phyloP scores from a whole-genome alignment of 2,113 vertebrate genomes.

The Hippocampus comes region DNA sequence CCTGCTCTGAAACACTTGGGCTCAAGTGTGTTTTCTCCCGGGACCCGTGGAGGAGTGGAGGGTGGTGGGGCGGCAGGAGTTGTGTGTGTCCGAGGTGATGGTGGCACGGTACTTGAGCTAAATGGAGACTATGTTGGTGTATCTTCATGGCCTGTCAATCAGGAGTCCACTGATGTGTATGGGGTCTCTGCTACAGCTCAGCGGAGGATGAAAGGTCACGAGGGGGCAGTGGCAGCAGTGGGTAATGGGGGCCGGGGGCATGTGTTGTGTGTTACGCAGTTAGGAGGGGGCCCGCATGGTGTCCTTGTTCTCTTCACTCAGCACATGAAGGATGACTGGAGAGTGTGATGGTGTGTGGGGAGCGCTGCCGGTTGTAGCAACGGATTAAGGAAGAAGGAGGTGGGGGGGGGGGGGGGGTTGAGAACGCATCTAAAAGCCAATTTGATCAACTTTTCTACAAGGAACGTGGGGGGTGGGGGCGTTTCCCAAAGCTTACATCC shows the following conservation, averaged over 20 bases:
- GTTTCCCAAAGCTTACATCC: neutral
- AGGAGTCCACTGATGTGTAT: constrained; percentile 61
- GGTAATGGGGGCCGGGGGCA: constrained; percentile 54
- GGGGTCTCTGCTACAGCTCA: constrained; percentile 63
- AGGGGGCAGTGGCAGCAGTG: constrained; percentile 52
- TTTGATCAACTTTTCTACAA: neutral
- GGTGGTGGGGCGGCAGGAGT: constrained; percentile 32
- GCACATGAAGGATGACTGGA: constrained; percentile 58
- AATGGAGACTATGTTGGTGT: constrained; percentile 74
- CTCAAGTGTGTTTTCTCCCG: constrained; percentile 98
- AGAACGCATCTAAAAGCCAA: constrained; percentile 8
- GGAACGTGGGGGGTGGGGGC: neutral
- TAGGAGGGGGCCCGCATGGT: constrained; percentile 49
- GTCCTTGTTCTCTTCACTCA: constrained; percentile 74
- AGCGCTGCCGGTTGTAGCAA: constrained; percentile 29
- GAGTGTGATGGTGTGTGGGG: constrained; percentile 50
- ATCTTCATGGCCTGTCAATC: constrained; percentile 77
- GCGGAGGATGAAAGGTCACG: constrained; percentile 63
- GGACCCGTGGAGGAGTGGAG: constrained; percentile 68
- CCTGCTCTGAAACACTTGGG: constrained; percentile 98
- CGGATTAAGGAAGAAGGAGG: constrained; percentile 1
- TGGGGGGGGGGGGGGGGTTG: neutral
- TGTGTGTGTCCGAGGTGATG: constrained; percentile 48
- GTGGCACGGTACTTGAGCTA: constrained; percentile 71
- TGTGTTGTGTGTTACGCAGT: constrained; percentile 38